Conservation (phyloP, 2,113 vertebrate genomes). For the mouse (Mus musculus) region GRCm39 chr13:49079501-49080000, state of each 20-base stretch:
- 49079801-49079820: not conserved
- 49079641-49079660: not conserved
- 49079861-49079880: not conserved
- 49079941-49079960: not conserved
- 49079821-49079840: not conserved
- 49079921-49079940: not conserved
- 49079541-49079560: too few species aligned
- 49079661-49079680: not conserved
- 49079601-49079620: not conserved
- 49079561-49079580: not conserved
- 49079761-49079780: not conserved
- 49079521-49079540: not conserved
- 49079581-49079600: too few species aligned
- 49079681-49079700: not conserved
- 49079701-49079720: not conserved
- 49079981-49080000: too few species aligned
- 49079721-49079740: not conserved
- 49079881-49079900: not conserved
- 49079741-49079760: not conserved
- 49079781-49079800: not conserved
- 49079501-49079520: conserved; percentile 10
- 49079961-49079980: not conserved
- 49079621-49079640: not conserved
- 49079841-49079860: not conserved
- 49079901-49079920: not conserved